Percentiles rank a stretch among this genome's conserved stretches.
Evolutionary conservation across 2,888 invertebrate species (phyloP).

Genomic region (Parapristionchus giblindavisi): DNA sequence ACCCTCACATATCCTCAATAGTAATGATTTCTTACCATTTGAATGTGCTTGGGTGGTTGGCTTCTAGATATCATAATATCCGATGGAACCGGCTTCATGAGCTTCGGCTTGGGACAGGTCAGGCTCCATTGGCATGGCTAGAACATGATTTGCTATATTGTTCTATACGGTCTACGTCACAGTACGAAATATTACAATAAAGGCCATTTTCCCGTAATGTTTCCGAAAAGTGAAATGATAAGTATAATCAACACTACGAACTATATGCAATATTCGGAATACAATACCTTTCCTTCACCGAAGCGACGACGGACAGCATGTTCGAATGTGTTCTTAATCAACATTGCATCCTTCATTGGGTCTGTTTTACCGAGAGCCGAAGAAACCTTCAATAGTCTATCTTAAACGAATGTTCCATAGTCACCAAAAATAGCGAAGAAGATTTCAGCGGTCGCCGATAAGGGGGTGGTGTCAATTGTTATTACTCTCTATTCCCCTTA

Average conservation of each 20-base stretch:
- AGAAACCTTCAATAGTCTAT: constrained; percentile 81
- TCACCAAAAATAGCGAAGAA: constrained; percentile 70
- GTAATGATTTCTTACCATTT: constrained; percentile 40
- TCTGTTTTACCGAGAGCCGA: constrained; percentile 84
- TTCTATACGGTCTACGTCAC: too few species aligned
- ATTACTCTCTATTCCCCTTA: too few species aligned
- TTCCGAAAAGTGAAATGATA: too few species aligned
- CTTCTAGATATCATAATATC: constrained; percentile 89
- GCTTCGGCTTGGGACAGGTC: constrained; percentile 51
- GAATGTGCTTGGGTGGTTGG: constrained; percentile 67
- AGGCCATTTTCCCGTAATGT: too few species aligned
- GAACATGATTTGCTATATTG: neutral
- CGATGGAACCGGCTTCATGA: constrained; percentile 80
- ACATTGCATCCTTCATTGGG: constrained; percentile 95
- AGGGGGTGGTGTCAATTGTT: too few species aligned
- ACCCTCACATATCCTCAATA: too few species aligned
- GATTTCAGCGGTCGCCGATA: constrained; percentile 82
- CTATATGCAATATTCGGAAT: too few species aligned
- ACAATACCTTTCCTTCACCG: constrained; percentile 41
- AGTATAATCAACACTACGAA: too few species aligned
- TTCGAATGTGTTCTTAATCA: constrained; percentile 84
- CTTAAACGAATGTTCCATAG: too few species aligned
- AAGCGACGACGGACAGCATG: constrained; percentile 76
- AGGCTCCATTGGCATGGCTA: constrained; percentile 46
- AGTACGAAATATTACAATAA: too few species aligned